Evolutionary conservation across 2,797 vertebrate genomes (phyloP).

Genomic region (Pelochelys cantorii): DNA sequence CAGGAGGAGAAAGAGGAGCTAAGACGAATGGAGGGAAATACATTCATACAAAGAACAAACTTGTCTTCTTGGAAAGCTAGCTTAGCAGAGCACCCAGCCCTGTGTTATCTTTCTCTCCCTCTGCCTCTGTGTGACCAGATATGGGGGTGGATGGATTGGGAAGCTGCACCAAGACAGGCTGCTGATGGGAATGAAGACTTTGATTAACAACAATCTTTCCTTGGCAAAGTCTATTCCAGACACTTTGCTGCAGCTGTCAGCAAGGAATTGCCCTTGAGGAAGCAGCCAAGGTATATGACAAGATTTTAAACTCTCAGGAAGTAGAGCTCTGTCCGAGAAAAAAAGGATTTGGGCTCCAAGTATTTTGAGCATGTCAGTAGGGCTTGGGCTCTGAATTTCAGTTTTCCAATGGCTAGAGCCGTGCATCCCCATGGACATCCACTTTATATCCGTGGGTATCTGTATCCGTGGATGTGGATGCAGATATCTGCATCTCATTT

Average conservation of each 20-base stretch:
- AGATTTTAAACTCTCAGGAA: constrained; percentile 33
- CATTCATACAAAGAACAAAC: not conserved
- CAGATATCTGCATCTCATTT: no score
- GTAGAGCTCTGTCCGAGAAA: constrained; percentile 14
- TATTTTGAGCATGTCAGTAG: rapidly evolving
- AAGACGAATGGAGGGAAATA: not conserved
- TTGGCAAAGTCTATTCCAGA: constrained; percentile 18
- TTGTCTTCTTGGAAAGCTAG: constrained; percentile 33
- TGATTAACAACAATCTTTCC: constrained; percentile 48
- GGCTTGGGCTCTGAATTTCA: not conserved
- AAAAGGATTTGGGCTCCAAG: constrained; percentile 31
- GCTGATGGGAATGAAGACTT: constrained; percentile 19
- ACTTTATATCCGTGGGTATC: no score
- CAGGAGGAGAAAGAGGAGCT: not conserved
- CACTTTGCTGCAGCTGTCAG: constrained; percentile 22
- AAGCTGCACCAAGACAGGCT: constrained; percentile 24
- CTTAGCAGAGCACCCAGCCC: constrained; percentile 15
- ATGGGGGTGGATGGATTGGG: constrained; percentile 46
- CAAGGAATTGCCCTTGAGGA: constrained; percentile 20
- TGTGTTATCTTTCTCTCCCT: not conserved
- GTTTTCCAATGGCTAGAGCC: not conserved
- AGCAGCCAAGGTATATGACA: not conserved
- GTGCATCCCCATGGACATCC: no score
- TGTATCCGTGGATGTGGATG: no score
- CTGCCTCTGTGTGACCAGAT: constrained; percentile 35